Base-by-base conservation (phyloP, 2,888 invertebrate species). In the Entomobrya proxima region DNA sequence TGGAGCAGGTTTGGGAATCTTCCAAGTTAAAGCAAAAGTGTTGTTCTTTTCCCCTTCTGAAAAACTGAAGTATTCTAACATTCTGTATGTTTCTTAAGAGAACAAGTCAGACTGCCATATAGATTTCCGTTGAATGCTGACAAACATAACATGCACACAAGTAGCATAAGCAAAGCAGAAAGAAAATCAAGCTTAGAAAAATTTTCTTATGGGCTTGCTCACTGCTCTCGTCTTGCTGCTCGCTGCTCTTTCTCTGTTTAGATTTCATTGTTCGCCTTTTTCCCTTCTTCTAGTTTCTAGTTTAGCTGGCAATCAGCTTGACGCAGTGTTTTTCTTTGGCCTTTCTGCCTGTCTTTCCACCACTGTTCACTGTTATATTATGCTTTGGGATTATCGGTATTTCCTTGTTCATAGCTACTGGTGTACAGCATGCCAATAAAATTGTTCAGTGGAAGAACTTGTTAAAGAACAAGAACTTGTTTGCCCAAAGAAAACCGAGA, bases 1-100 rank as follows among this genome's bases (percentile, higher is more conserved):
- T n/a, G n/a, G n/a, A n/a, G n/a, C 76, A 83, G 83, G 83, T 83
- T 83, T 83, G 83, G 83, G 75, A 76, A 76, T 61, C 61, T 83
- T 83, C 83, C 83, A 83, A 83, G 75, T 83, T 67, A 67, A 82
- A 80, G 58, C 40, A 81, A 69, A n/a, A 83, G 83, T 69, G 67
- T 76, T 83, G 75, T 74, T 75, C 76, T 76, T 83, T 72, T 83
- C 30, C 44, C 81, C 75, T 74, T 82, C 79, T 69, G 55, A 37
- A 72, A 55, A 30, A 50, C 47, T 47, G n/a, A 30, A 47, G 32
- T 15, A 11, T 11, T 11, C 44, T 11, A 15, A 40, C 15, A 18
- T 55, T 13, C 55, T 18, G 55, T 55, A 55, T 40, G 7, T 40
- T 7, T 15, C 15, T 15, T 15, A 40, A 40, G 7, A 7, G 13